phyloP scores from a whole-genome alignment of 2,888 invertebrate genomes.

The Galerucella calmariensis region DNA sequence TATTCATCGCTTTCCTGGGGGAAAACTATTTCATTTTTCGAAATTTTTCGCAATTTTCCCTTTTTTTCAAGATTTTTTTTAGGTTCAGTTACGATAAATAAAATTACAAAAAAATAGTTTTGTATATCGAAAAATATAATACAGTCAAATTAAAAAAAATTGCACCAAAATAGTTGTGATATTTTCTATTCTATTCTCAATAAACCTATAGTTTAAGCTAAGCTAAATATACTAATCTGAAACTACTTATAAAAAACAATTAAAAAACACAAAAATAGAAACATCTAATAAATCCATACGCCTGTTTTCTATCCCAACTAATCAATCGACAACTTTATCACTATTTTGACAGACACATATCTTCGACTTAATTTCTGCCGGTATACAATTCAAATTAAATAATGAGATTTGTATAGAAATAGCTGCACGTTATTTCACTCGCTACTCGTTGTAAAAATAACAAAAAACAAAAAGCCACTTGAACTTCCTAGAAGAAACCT shows the following conservation, averaged over 20 bases:
- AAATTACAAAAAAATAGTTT: too few relatives aligned
- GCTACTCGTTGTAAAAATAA: constrained; percentile 18
- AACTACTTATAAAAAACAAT: background rate
- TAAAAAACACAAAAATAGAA: background rate
- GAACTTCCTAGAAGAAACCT: constrained; percentile 24
- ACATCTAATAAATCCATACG: background rate
- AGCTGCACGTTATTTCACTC: background rate
- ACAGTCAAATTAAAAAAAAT: too few relatives aligned
- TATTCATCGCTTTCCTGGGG: too few relatives aligned
- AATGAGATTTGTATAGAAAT: constrained; percentile 9
- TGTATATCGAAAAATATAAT: too few relatives aligned
- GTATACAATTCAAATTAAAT: constrained; percentile 4
- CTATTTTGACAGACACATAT: background rate
- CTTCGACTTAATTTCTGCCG: background rate
- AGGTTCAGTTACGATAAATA: too few relatives aligned
- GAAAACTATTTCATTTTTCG: too few relatives aligned
- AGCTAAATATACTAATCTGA: too few relatives aligned
- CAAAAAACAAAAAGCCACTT: constrained; percentile 17
- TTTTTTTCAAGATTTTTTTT: too few relatives aligned
- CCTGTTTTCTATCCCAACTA: background rate
- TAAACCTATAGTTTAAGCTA: too few relatives aligned
- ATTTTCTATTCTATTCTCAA: too few relatives aligned
- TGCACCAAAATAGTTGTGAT: too few relatives aligned
- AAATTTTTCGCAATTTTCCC: too few relatives aligned
- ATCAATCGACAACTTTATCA: background rate